Evolutionary conservation across 2,113 vertebrate genomes (phyloP).

Genomic region (Centropus unirufus): DNA sequence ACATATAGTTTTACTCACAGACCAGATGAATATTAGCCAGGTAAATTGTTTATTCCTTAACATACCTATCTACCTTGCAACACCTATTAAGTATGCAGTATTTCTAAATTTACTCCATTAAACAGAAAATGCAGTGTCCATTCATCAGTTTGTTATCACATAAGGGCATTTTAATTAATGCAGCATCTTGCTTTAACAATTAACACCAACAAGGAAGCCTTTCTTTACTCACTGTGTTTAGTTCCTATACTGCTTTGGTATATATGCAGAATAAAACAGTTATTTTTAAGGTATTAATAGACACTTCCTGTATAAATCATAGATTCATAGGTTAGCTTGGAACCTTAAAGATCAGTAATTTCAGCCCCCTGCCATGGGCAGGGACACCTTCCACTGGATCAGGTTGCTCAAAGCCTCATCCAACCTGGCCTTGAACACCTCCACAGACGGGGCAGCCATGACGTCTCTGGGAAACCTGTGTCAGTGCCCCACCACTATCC

Average conservation of each 20-base stretch:
- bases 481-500: too few species aligned
- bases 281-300: neutral
- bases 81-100: neutral
- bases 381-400: too few species aligned
- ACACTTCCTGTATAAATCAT: neutral
- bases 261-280: neutral
- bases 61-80: neutral
- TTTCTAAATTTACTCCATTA: neutral
- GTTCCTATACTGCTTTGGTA: neutral
- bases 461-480: too few species aligned
- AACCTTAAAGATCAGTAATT: too few species aligned
- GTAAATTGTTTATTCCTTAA: neutral
- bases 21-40: neutral
- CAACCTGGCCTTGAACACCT: too few species aligned
- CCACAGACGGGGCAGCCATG: too few species aligned
- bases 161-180: constrained; percentile 3
- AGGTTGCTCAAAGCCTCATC: too few species aligned
- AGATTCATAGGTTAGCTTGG: too few species aligned
- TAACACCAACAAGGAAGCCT: neutral
- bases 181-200: neutral
- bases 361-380: too few species aligned
- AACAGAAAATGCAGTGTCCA: neutral
- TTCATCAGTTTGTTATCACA: neutral
- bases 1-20: accelerated
- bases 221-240: neutral